Evolutionary conservation across 2,113 vertebrate genomes (phyloP).

Genomic region (Percina caprodes): DNA sequence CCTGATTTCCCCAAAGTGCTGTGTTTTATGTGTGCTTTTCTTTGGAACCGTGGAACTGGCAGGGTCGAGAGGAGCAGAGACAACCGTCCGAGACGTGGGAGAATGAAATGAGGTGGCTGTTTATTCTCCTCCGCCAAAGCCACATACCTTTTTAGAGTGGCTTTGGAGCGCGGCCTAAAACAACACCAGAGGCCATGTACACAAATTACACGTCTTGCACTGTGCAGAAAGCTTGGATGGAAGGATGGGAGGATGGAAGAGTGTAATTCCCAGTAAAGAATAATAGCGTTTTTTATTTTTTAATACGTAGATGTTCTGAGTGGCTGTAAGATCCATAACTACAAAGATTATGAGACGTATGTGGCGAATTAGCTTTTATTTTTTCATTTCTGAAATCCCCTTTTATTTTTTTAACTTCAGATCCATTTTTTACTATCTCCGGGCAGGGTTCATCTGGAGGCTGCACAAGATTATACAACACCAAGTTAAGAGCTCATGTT

Average conservation of each 20-base stretch:
- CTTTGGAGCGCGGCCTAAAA: slow-evolving; percentile 79
- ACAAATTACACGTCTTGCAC: slow-evolving; percentile 66
- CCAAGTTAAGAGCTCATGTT: slow-evolving; percentile 60
- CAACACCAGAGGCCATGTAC: slow-evolving; percentile 75
- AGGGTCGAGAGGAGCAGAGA: slow-evolving; percentile 73
- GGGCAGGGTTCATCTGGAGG: slow-evolving; percentile 66
- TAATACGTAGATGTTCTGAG: slow-evolving; percentile 12
- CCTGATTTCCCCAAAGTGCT: slow-evolving; percentile 78
- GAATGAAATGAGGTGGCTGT: slow-evolving; percentile 80
- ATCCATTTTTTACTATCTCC: slow-evolving; percentile 39
- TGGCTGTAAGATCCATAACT: slow-evolving; percentile 24
- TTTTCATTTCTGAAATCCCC: not conserved
- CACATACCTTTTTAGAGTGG: slow-evolving; percentile 82
- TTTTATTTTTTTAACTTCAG: not conserved
- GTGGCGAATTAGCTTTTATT: slow-evolving; percentile 27
- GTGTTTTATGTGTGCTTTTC: slow-evolving; percentile 76
- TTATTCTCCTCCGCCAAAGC: slow-evolving; percentile 75
- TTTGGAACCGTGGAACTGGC: slow-evolving; percentile 58
- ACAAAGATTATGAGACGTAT: slow-evolving; percentile 22
- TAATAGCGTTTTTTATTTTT: slow-evolving; percentile 29
- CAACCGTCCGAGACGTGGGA: slow-evolving; percentile 71
- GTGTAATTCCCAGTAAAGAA: slow-evolving; percentile 55
- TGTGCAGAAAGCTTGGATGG: slow-evolving; percentile 31
- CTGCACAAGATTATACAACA: slow-evolving; percentile 59
- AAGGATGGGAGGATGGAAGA: slow-evolving; percentile 46